These are phyloP conservation scores for Sinosuthora webbiana DNA, from an alignment of 2,113 vertebrate genomes.

Conservation along the genomic window DNA sequence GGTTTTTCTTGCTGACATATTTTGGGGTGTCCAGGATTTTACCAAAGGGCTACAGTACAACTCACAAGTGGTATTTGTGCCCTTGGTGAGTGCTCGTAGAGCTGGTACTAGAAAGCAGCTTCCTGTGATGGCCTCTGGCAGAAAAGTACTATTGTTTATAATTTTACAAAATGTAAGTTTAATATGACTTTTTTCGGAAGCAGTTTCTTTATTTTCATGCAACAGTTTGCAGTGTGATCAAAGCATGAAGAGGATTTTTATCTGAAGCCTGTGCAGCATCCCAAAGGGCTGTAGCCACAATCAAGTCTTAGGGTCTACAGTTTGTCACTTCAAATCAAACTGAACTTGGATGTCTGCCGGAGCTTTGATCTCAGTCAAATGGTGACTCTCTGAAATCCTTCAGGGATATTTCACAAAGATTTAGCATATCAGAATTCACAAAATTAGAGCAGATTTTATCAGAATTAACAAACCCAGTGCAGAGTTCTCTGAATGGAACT, in stretches of 20 bases:
- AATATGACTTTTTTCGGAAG: not conserved
- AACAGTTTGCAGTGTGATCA: slow-evolving; percentile 2
- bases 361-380: slow-evolving; percentile 19
- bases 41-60: not conserved
- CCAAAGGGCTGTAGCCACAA: not conserved
- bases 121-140: not conserved
- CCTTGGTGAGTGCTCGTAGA: not conserved
- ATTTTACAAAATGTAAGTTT: not conserved
- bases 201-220: not conserved
- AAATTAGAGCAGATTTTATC: slow-evolving; percentile 39
- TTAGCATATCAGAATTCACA: not conserved
- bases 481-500: not conserved
- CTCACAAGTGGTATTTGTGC: not conserved
- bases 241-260: not conserved
- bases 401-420: not conserved
- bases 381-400: not conserved
- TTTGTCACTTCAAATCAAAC: slow-evolving; percentile 30
- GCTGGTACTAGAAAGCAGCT: not conserved
- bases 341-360: not conserved
- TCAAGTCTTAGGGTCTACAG: not conserved
- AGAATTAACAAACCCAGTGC: not conserved
- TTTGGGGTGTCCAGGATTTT: not conserved
- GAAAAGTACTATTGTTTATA: not conserved
- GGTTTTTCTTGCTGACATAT: not conserved
- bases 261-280: not conserved